Evolutionary conservation across 2,797 vertebrate species (phyloP).

Genomic region (Eidolon dupreanum): DNA sequence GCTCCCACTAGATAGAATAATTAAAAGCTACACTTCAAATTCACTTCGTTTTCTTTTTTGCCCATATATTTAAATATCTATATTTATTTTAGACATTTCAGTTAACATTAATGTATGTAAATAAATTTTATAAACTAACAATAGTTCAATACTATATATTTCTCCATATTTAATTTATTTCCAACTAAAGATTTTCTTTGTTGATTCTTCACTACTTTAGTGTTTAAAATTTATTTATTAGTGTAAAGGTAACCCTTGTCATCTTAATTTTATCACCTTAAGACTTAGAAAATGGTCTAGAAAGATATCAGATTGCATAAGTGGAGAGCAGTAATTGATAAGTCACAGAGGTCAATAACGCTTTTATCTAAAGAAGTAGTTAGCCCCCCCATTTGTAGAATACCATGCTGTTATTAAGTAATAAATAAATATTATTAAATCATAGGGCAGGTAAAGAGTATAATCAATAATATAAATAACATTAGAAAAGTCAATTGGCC

Average conservation of each 20-base stretch:
- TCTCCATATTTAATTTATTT: background rate
- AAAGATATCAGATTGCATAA: background rate
- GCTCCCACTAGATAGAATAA: background rate
- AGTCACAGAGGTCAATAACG: background rate
- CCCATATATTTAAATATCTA: background rate
- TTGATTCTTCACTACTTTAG: background rate
- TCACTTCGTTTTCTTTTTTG: background rate
- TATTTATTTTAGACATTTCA: background rate
- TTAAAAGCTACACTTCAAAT: background rate
- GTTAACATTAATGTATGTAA: background rate
- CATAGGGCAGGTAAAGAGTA: background rate
- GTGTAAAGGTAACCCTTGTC: background rate
- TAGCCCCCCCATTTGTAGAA: background rate
- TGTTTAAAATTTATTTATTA: background rate
- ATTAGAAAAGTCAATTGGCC: background rate
- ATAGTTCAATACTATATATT: background rate
- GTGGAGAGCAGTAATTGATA: background rate
- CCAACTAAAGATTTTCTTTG: background rate
- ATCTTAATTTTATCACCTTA: background rate
- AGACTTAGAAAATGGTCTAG: background rate
- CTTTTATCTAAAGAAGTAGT: background rate
- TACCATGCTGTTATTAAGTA: background rate
- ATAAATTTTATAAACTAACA: background rate
- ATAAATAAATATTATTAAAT: background rate
- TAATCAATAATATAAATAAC: background rate